phyloP scores from a whole-genome alignment of 1,140 invertebrate species.

The Caenorhabditis elegans region DNA sequence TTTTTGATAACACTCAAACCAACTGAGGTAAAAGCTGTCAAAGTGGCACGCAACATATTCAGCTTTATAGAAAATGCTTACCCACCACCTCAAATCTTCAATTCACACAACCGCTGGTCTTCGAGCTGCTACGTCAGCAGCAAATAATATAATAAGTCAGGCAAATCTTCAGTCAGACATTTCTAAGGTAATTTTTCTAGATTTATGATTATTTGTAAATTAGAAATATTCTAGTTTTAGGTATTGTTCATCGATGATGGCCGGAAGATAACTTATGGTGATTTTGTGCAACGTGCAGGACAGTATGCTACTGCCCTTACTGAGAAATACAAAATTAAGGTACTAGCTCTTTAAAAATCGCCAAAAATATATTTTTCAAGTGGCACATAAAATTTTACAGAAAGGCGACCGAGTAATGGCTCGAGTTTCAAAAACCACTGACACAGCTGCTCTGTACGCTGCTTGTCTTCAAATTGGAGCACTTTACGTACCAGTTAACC shows the following conservation, averaged over 20 bases:
- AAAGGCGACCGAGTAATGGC: constrained; percentile 65
- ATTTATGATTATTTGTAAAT: no score
- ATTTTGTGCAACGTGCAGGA: constrained; percentile 51
- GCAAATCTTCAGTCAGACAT: background rate
- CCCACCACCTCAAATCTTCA: no score
- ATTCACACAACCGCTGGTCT: no score
- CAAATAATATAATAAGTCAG: background rate
- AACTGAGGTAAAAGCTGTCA: no score
- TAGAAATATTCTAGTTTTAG: background rate
- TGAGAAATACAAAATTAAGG: constrained; percentile 55
- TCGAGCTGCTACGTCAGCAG: background rate
- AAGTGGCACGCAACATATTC: no score
- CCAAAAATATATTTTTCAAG: no score
- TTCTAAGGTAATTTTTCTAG: background rate
- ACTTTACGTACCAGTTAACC: constrained; percentile 64
- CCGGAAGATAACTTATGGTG: constrained; percentile 48
- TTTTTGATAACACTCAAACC: no score
- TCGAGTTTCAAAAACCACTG: constrained; percentile 54
- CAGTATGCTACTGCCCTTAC: constrained; percentile 54
- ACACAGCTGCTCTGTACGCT: constrained; percentile 60
- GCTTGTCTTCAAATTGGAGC: constrained; percentile 60
- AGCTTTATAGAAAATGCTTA: no score
- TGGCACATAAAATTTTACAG: constrained; percentile 49
- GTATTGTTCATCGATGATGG: constrained; percentile 49
- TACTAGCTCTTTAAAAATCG: no score